Evolutionary conservation across 2,888 invertebrate species (phyloP).

Genomic region (Tribolium freemani): DNA sequence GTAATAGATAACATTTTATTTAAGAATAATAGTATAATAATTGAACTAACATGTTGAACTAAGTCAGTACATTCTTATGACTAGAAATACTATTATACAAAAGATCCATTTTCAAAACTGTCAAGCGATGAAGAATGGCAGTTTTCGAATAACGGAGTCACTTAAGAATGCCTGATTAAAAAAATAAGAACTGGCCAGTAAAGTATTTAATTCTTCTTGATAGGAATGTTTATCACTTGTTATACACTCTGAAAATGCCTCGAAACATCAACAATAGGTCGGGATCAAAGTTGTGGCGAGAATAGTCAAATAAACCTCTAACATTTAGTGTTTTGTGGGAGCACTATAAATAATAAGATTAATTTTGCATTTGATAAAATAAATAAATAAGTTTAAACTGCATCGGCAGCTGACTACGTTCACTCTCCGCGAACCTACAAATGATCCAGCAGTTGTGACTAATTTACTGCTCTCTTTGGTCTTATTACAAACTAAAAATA

Average conservation of each 20-base stretch:
- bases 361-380: conserved; percentile 42
- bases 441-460: conserved; percentile 55
- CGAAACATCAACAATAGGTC: background rate
- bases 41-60: conserved; percentile 61
- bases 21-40: conserved; percentile 58
- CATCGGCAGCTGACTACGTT: conserved; percentile 56
- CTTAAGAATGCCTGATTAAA: conserved; percentile 48
- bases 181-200: conserved; percentile 52
- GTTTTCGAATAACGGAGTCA: conserved; percentile 37
- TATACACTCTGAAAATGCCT: conserved; percentile 25
- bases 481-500: conserved; percentile 34
- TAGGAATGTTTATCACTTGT: conserved; percentile 51
- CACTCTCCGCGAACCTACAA: conserved; percentile 25
- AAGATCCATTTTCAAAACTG: conserved; percentile 43
- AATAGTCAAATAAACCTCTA: conserved; percentile 23
- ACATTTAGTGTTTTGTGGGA: background rate
- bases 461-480: conserved; percentile 56
- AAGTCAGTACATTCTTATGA: conserved; percentile 66
- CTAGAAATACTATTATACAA: conserved; percentile 65
- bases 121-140: conserved; percentile 11
- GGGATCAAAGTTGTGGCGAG: background rate
- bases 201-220: conserved; percentile 39
- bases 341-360: conserved; percentile 24
- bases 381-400: conserved; percentile 60
- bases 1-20: conserved; percentile 63